Percentiles rank a stretch among this genome's conserved stretches.
Evolutionary conservation across 2,888 invertebrate species (phyloP).

Genomic region (Drosophila ochracea): DNA sequence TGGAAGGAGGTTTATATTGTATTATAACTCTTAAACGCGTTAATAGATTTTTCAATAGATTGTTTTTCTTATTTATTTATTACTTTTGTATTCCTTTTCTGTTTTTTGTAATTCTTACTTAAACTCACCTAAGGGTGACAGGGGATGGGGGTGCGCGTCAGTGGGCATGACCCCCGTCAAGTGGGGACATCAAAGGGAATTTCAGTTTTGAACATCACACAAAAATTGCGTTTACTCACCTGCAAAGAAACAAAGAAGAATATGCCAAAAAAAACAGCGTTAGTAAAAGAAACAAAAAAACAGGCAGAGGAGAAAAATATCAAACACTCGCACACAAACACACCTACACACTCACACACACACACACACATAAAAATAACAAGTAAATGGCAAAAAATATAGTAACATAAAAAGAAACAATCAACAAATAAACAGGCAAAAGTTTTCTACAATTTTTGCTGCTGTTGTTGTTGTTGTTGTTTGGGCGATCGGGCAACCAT

Average conservation of each 20-base stretch:
- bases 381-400: constrained; percentile 26
- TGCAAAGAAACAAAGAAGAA: constrained; percentile 52
- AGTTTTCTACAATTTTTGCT: constrained; percentile 10
- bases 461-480: constrained; percentile 2
- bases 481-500: constrained; percentile 33
- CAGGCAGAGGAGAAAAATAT: constrained; percentile 2
- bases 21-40: constrained; percentile 35
- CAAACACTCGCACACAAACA: not conserved
- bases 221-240: constrained; percentile 75
- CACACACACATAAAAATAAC: constrained; percentile 14
- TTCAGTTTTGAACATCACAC: constrained; percentile 60
- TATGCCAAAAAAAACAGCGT: constrained; percentile 27
- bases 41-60: constrained; percentile 46
- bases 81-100: not conserved
- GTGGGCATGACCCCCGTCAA: not conserved
- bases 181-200: constrained; percentile 63
- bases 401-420: constrained; percentile 32
- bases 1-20: constrained; percentile 2
- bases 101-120: constrained; percentile 39
- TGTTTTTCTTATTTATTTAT: constrained; percentile 36
- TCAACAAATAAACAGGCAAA: constrained; percentile 46
- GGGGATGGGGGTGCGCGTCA: not conserved
- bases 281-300: constrained; percentile 20
- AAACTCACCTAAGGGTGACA: constrained; percentile 42
- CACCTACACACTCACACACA: not conserved